phyloP scores from a whole-genome alignment of 2,888 invertebrate genomes.

The Odontothrips loti region DNA sequence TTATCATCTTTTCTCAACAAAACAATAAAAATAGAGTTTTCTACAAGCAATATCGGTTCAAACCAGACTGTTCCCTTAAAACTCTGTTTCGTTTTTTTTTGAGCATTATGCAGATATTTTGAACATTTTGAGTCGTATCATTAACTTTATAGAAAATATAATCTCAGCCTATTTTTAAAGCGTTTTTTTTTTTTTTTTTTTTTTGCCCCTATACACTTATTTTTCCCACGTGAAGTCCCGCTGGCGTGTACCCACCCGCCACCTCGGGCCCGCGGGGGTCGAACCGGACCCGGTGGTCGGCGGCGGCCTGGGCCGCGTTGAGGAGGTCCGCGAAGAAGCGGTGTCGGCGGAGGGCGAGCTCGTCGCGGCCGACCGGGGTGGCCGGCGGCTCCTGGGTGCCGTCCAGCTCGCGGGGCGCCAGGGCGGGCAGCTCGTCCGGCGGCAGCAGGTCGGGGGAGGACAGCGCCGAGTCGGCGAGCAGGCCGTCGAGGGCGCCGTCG shows the following conservation, averaged over 20 bases:
- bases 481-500: conserved; percentile 34
- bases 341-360: conserved; percentile 69
- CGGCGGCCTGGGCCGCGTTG: conserved; percentile 65
- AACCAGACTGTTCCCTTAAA: too few relatives aligned
- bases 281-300: conserved; percentile 70
- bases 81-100: too few relatives aligned
- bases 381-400: conserved; percentile 65
- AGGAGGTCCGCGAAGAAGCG: conserved; percentile 74
- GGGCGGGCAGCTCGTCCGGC: background rate
- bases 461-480: conserved; percentile 28
- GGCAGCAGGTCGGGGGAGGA: background rate
- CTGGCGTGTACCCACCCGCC: conserved; percentile 50
- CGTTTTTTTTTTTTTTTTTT: too few relatives aligned
- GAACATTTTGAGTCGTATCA: too few relatives aligned
- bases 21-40: too few relatives aligned
- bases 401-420: conserved; percentile 47
- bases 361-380: conserved; percentile 71
- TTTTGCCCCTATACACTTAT: too few relatives aligned
- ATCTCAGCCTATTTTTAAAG: too few relatives aligned
- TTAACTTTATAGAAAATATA: too few relatives aligned
- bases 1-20: too few relatives aligned
- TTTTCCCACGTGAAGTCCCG: too few relatives aligned
- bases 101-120: too few relatives aligned
- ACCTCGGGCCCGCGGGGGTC: conserved; percentile 66
- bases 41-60: too few relatives aligned